phyloP scores from a whole-genome alignment of 2,888 invertebrate genomes.

The Dascillus cervinus region DNA sequence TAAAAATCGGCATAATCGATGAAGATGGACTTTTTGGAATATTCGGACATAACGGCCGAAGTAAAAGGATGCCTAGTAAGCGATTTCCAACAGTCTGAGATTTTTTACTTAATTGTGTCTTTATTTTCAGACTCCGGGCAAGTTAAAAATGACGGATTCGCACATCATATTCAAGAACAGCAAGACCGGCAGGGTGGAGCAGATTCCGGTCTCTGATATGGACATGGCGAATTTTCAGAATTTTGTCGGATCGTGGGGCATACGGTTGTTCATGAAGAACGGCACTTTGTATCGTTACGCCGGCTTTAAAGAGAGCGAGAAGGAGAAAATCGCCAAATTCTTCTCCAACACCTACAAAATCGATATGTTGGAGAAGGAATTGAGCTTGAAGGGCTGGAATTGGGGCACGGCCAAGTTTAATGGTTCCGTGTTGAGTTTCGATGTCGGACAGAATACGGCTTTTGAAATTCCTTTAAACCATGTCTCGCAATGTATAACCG shows the following conservation, averaged over 20 bases:
- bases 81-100: conserved; percentile 14
- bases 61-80: conserved; percentile 82
- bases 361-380: conserved; percentile 83
- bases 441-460: conserved; percentile 73
- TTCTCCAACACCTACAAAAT: conserved; percentile 75
- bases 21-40: conserved; percentile 78
- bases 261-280: conserved; percentile 83
- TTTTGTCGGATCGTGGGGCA: conserved; percentile 83
- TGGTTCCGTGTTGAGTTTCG: conserved; percentile 78
- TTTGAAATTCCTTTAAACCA: conserved; percentile 95
- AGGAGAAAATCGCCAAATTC: conserved; percentile 88
- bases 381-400: conserved; percentile 97
- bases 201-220: conserved; percentile 75
- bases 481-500: conserved; percentile 92
- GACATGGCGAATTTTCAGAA: conserved; percentile 89
- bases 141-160: conserved; percentile 86
- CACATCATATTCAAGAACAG: conserved; percentile 88
- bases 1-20: too few species aligned
- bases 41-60: conserved; percentile 76
- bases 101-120: too few species aligned
- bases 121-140: conserved; percentile 73
- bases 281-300: conserved; percentile 86
- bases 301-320: conserved; percentile 92
- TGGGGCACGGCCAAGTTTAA: conserved; percentile 96
- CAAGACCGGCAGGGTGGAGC: conserved; percentile 94